Evolutionary conservation across 2,797 vertebrate species (phyloP).

Genomic region (Yasuhikotakia modesta): DNA sequence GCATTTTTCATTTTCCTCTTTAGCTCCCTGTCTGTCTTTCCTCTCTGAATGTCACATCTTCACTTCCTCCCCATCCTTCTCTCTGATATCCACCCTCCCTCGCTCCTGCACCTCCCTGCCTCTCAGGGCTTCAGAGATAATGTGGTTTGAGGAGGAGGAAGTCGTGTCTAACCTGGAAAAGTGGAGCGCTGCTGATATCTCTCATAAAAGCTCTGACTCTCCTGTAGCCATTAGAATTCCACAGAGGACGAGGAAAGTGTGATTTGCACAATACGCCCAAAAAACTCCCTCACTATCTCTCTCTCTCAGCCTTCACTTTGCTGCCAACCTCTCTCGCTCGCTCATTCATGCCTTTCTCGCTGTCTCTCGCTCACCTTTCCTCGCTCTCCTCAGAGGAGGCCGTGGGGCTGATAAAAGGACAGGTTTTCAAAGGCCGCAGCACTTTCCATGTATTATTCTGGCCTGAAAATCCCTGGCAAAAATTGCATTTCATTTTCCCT

Average conservation of each 20-base stretch:
- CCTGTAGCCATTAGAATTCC: slow-evolving; percentile 50
- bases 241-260: slow-evolving; percentile 42
- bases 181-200: slow-evolving; percentile 48
- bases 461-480: slow-evolving; percentile 52
- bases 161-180: slow-evolving; percentile 50
- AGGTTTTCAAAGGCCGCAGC: slow-evolving; percentile 58
- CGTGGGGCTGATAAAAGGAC: slow-evolving; percentile 57
- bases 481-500: slow-evolving; percentile 50
- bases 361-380: slow-evolving; percentile 34
- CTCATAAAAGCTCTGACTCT: slow-evolving; percentile 28
- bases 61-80: slow-evolving; percentile 27
- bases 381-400: slow-evolving; percentile 46
- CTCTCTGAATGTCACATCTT: slow-evolving; percentile 9
- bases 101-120: slow-evolving; percentile 14
- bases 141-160: slow-evolving; percentile 15
- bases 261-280: slow-evolving; percentile 42
- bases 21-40: not conserved
- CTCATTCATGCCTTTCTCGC: slow-evolving; percentile 36
- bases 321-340: not conserved
- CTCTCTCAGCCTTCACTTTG: slow-evolving; percentile 29
- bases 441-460: slow-evolving; percentile 52
- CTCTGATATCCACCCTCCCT: slow-evolving; percentile 12
- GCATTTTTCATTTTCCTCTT: not conserved
- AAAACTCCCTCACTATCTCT: slow-evolving; percentile 58
- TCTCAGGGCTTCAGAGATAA: slow-evolving; percentile 27